Base-by-base conservation (phyloP, 2,797 vertebrate genomes). In the Phoebastria nigripes region DNA sequence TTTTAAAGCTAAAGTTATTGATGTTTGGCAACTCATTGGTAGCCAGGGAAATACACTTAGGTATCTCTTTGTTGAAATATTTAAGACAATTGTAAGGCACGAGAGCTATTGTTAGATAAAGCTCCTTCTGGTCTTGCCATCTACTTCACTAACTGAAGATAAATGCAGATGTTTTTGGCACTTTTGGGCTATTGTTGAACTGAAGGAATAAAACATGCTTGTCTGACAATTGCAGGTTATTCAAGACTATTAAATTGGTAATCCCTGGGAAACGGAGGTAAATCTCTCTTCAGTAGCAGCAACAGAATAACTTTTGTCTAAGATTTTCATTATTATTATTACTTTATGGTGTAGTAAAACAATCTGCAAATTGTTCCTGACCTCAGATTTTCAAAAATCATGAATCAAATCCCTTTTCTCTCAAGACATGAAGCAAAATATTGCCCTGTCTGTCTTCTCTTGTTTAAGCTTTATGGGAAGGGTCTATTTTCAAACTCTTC, bases 241-340 rank as follows among this genome's bases (percentile, higher is more conserved):
- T 93, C 95, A 97, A 96, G 79, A 80, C 58, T 91, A 90, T 93
- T 95, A 95, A 92, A 88, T 76, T 77, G 70, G 80, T 95, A 96
- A 96, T 96, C 90, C 87, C 44, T 89, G 52, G 67, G 74, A 90
- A 94, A 94, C 61, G 25, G 90, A 92, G 73, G 70, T 92, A 96
- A 96, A 90, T 92, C 81, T 95, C 82, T 88, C 81, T 62, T 89
- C 71, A 61, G 90, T 26, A 86, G 78, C 47, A 63, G 52, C 58
- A 87, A 89, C 46, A 78, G 46, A 76, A 87, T 81, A 87, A 88
- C 42, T 92, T 93, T 87, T 65, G 65, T 71, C 91, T 94, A 92
- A 92, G 52, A 87, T 80, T 91, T 94, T 96, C 66, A 96, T 97
- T 88, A 94, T 97, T 93, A 46, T 96, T 86, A 93, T 90, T 95